Evolutionary conservation across 1,140 invertebrate genomes (phyloP).

Genomic region (Bombus fervidus): DNA sequence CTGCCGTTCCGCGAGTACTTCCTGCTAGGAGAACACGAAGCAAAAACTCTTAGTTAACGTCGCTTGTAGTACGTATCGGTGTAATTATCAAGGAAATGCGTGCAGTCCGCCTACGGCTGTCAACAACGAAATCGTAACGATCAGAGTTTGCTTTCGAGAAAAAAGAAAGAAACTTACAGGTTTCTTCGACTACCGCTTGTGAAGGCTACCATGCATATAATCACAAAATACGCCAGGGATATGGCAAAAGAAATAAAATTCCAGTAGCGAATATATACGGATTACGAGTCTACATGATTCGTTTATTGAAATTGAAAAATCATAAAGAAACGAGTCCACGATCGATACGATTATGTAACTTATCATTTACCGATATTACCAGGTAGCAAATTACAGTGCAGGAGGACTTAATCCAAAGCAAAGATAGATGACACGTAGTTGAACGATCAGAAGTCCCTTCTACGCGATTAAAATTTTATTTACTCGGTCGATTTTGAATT

Average conservation of each 20-base stretch:
- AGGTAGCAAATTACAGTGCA: too few species aligned
- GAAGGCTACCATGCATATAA: neutral
- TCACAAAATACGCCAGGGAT: neutral
- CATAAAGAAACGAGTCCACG: too few species aligned
- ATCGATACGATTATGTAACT: too few species aligned
- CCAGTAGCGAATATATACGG: too few species aligned
- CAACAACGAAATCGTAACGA: neutral
- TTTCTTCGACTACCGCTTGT: neutral
- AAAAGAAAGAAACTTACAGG: too few species aligned
- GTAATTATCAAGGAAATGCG: neutral
- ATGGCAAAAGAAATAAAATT: neutral
- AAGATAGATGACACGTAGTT: too few species aligned
- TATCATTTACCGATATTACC: too few species aligned
- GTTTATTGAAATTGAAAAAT: too few species aligned
- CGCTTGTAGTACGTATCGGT: neutral
- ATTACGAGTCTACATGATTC: too few species aligned
- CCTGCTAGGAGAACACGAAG: neutral
- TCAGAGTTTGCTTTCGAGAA: neutral
- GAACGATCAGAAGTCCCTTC: too few species aligned
- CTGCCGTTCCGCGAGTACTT: neutral
- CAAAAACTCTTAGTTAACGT: conserved; percentile 1
- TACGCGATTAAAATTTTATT: too few species aligned
- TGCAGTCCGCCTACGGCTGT: neutral
- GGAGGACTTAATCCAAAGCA: too few species aligned
- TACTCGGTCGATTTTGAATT: neutral